Percentiles rank a stretch among this genome's conserved stretches.
phyloP scores from a whole-genome alignment of 2,113 vertebrate genomes.

The Bettongia penicillata region DNA sequence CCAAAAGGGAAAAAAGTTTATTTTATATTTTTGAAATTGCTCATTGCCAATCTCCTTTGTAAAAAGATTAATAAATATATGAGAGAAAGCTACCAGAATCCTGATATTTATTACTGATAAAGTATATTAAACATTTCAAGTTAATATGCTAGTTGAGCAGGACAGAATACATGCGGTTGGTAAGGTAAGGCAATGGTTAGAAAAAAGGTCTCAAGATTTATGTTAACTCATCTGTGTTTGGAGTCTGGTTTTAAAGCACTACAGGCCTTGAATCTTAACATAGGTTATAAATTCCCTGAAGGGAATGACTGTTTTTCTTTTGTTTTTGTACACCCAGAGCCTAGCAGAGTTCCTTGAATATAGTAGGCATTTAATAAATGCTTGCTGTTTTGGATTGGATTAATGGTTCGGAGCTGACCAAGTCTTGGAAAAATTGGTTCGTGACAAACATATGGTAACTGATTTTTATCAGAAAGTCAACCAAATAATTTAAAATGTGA shows the following conservation, averaged over 20 bases:
- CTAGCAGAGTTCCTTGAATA: not conserved
- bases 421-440: constrained; percentile 5
- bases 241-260: not conserved
- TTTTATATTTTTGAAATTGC: constrained; percentile 53
- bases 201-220: constrained; percentile 22
- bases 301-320: not conserved
- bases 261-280: constrained; percentile 16
- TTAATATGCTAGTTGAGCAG: not conserved
- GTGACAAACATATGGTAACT: constrained; percentile 3
- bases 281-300: not conserved
- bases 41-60: constrained; percentile 36
- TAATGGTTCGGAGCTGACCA: constrained; percentile 4
- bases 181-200: not conserved
- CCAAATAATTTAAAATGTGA: constrained; percentile 27
- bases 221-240: not conserved
- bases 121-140: constrained; percentile 31
- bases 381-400: not conserved
- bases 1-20: constrained; percentile 45
- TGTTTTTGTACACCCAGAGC: not conserved
- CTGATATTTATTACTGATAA: not conserved
- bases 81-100: constrained; percentile 27
- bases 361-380: not conserved
- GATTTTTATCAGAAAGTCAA: constrained; percentile 25
- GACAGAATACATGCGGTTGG: not conserved
- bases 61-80: constrained; percentile 33